Conservation (phyloP, 2,113 vertebrate species). For the Carlito syrichta region DNA sequence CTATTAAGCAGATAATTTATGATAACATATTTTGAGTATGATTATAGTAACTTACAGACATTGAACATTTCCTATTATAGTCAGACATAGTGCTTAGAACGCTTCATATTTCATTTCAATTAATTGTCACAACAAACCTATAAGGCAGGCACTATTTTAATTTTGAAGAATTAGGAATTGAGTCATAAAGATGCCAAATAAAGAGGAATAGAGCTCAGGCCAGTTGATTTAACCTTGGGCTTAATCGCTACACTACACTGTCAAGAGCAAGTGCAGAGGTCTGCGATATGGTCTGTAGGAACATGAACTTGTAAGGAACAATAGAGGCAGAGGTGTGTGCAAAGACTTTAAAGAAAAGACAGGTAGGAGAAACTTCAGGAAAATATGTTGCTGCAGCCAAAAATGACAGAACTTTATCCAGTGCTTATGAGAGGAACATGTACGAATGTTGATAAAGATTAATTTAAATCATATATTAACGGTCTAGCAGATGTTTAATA, state of each 20-base stretch:
- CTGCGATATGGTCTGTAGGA: background rate
- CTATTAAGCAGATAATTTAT: background rate
- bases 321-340: background rate
- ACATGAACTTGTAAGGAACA: background rate
- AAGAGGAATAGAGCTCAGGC: background rate
- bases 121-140: background rate
- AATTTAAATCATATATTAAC: background rate
- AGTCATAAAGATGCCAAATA: background rate
- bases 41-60: background rate
- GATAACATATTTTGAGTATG: background rate
- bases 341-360: background rate
- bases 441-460: background rate
- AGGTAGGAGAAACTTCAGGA: background rate
- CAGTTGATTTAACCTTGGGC: background rate
- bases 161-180: background rate
- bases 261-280: background rate
- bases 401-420: background rate
- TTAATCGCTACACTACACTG: background rate
- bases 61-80: background rate
- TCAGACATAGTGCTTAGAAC: background rate
- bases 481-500: background rate
- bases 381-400: background rate
- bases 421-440: background rate
- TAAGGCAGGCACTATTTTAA: background rate
- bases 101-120: constrained; percentile 9